Evolutionary conservation across 1,140 invertebrate genomes (phyloP), one percentile per base, ranked within the genome.

Genomic region (Heterodera schachtii): DNA sequence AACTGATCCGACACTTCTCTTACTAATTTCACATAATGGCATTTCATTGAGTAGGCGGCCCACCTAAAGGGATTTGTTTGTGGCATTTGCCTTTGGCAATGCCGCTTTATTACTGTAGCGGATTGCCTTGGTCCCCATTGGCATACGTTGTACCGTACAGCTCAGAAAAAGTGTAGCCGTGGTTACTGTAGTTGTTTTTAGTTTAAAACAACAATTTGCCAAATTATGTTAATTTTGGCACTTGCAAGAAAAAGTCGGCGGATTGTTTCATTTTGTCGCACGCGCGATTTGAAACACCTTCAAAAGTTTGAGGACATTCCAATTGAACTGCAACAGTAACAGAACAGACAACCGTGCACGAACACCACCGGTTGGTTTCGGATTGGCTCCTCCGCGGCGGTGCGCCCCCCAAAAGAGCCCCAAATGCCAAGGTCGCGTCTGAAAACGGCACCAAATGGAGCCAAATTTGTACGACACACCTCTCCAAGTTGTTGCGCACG

Each of bases 121-220:
- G 85, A 79, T 89, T 88, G 21, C 87, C 87, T 73, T 89, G 84
- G n/a, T 85, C 85, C 11, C 87, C 87, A 67, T 90, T 88, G 57
- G 86, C 85, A 78, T 89, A 89, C 31, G 87, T 89, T 21, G 87
- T 89, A 31, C 82, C 86, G 66, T 88, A 88, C 9, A 88, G 77
- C 57, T 88, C 87, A 31, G 81, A 75, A 8, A 86, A 80, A 16
- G 81, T 80, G 71, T 89, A 88, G 46, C 83, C 82, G 2, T 75
- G 47, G 31, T 79, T 49, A 47, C 67, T 84, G 41, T 13, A 60
- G 31, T 13, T 8, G 71, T 46, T 31, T 31, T 31, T 80, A 0
- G 31, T 52, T 11, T 19, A 64, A 19, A 64, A 52, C 49, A 52
- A n/a, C 7, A 19, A 7, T 46, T 43, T 9, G 60, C 76, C 21